Conservation (phyloP, 2,113 vertebrate genomes). For the Entosphenus tridentatus region DNA sequence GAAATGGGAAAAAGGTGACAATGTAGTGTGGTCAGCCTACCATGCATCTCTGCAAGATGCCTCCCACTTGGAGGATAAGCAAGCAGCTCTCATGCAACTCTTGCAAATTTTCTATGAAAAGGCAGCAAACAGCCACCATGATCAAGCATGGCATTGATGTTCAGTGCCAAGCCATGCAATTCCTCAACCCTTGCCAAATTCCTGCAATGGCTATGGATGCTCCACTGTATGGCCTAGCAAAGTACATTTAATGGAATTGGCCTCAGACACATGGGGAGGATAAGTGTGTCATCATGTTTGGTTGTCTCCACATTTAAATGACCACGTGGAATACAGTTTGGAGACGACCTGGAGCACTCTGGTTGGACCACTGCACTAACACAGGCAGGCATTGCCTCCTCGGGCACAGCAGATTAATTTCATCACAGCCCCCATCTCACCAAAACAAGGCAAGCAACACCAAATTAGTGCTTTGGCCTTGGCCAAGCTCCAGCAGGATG, state of each 20-base stretch:
- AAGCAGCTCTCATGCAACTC: background rate
- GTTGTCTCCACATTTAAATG: background rate
- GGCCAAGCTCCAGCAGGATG: background rate
- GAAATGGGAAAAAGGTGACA: background rate
- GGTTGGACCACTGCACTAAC: background rate
- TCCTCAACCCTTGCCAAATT: conserved; percentile 2
- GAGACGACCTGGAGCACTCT: background rate
- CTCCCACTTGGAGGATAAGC: conserved; percentile 1
- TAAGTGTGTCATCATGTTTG: conserved; percentile 2
- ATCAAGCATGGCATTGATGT: conserved; percentile 1
- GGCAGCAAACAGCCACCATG: conserved; percentile 1
- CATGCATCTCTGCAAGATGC: conserved; percentile 2
- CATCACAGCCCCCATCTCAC: background rate
- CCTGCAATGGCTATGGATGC: background rate
- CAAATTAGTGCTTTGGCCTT: conserved; percentile 4
- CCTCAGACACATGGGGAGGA: background rate
- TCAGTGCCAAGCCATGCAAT: background rate
- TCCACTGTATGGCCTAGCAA: background rate
- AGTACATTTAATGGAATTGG: background rate
- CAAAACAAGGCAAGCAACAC: conserved; percentile 1
- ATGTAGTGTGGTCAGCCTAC: background rate
- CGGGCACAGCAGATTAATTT: background rate
- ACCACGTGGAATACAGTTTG: background rate
- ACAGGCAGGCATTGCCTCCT: conserved; percentile 1
- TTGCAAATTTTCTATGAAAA: background rate